Evolutionary conservation across 2,113 vertebrate genomes (phyloP), one percentile per base, ranked within the genome.

Genomic region (Protomyctophum bolini): DNA sequence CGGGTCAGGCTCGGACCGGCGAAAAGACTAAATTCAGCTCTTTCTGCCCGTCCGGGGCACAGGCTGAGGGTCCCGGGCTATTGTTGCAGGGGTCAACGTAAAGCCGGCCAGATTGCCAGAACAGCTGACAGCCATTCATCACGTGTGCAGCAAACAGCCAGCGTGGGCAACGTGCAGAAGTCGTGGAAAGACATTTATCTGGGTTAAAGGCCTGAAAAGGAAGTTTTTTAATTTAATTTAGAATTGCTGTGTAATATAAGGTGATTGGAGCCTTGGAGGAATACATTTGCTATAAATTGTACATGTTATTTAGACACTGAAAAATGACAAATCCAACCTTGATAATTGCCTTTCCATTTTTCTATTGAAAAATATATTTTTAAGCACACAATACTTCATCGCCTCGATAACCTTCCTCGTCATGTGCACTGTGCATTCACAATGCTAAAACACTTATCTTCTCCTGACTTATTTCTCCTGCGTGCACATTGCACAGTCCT

Each of bases 1-100:
- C 52, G 54, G 91, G 91, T 93, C 91, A 92, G 85, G 65, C 2
- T 51, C 75, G 86, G 82, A 89, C 87, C 83, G 84, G 80, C 77
- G 88, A 87, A 91, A 90, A 91, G 77, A 91, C 91, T 87, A 79
- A 85, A 91, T 92, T 93, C 91, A 91, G 91, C 91, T 91, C 83
- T 92, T 91, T 90, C 82, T 84, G 80, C 68, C 28, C 73, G 87
- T 86, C 76, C 78, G 80, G 84, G 86, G 87, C 87, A 82, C 85
- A 87, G 81, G 84, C 83, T 70, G 79, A 74, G 80, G 89, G 87
- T 92, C 86, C 60, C 68, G 81, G 68, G 77, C 88, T 90, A 90
- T 92, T 92, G 91, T 93, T 91, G 87, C 77, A 58, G 77, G 91
- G 84, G 92, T 91, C 91, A 91, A 80, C 75, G 76, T 87, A 81